Conservation (phyloP, 2,888 invertebrate genomes). For the Cerastis rubricosa region DNA sequence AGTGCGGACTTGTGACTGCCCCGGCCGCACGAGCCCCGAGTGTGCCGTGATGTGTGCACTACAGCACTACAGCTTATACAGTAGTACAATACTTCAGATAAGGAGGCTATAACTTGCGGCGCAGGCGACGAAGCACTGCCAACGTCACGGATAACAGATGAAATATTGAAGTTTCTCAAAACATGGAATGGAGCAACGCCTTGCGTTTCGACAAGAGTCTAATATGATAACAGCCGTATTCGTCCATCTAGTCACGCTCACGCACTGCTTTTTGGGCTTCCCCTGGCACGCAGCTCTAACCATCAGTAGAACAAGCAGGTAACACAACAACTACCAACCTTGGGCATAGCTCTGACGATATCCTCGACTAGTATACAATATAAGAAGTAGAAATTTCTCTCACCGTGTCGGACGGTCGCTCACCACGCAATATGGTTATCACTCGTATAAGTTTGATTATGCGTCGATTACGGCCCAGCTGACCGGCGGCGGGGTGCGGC, state of each 20-base stretch:
- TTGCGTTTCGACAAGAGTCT: neutral
- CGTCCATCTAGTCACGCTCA: conserved; percentile 5
- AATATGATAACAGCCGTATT: conserved; percentile 9
- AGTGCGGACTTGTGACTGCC: conserved; percentile 22
- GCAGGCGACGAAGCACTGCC: conserved; percentile 20
- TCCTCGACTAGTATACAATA: conserved; percentile 20
- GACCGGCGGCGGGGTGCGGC: conserved; percentile 66
- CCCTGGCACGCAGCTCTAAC: neutral
- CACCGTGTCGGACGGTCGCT: conserved; percentile 63
- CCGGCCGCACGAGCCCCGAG: conserved; percentile 3
- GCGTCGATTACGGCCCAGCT: conserved; percentile 76
- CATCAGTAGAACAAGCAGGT: neutral
- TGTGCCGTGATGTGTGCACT: conserved; percentile 3
- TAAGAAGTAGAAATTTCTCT: conserved; percentile 58
- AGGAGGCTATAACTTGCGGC: conserved; percentile 25
- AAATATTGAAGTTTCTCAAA: conserved; percentile 18
- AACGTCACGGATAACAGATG: conserved; percentile 30
- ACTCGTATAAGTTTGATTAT: conserved; percentile 77
- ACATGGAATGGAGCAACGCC: neutral
- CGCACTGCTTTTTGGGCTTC: neutral
- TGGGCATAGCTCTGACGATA: neutral
- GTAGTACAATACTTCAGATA: conserved; percentile 42
- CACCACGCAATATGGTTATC: conserved; percentile 74
- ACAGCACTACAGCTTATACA: conserved; percentile 23
- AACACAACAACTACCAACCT: neutral